Conservation (phyloP, 2,888 invertebrate species). For the Orthosia incerta region DNA sequence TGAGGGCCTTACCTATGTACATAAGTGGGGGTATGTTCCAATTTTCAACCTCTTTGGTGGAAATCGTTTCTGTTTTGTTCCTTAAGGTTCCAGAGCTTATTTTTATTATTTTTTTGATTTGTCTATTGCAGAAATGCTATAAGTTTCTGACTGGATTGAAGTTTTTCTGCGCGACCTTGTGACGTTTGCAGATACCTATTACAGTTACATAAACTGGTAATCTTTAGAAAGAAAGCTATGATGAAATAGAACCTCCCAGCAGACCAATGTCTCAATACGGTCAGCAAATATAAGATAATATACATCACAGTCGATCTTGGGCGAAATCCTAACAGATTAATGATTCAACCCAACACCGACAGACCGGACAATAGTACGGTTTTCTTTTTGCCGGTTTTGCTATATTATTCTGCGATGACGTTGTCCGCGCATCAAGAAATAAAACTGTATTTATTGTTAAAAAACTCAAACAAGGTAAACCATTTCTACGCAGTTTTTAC, state of each 20-base stretch:
- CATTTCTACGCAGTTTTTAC: too few relatives aligned
- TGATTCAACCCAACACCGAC: conserved; percentile 24
- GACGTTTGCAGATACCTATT: too few relatives aligned
- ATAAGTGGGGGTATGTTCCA: not conserved
- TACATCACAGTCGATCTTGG: conserved; percentile 30
- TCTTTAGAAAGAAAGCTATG: not conserved
- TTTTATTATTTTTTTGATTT: not conserved
- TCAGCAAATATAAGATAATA: conserved; percentile 32
- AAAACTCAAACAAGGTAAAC: too few relatives aligned
- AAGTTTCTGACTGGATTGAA: not conserved
- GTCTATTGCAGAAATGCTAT: not conserved
- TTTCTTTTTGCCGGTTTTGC: not conserved
- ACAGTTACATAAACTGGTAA: too few relatives aligned
- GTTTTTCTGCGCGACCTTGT: too few relatives aligned
- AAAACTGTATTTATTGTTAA: not conserved
- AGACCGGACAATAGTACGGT: not conserved
- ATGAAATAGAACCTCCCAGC: conserved; percentile 2
- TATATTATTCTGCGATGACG: conserved; percentile 3
- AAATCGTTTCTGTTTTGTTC: not conserved
- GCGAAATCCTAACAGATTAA: conserved; percentile 48
- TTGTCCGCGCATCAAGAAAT: not conserved
- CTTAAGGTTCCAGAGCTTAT: not conserved
- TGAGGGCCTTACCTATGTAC: conserved; percentile 1
- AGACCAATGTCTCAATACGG: conserved; percentile 3
- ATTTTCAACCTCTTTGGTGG: not conserved